Conservation (phyloP, 2,888 invertebrate species). For the Chymomyza fuscimana region DNA sequence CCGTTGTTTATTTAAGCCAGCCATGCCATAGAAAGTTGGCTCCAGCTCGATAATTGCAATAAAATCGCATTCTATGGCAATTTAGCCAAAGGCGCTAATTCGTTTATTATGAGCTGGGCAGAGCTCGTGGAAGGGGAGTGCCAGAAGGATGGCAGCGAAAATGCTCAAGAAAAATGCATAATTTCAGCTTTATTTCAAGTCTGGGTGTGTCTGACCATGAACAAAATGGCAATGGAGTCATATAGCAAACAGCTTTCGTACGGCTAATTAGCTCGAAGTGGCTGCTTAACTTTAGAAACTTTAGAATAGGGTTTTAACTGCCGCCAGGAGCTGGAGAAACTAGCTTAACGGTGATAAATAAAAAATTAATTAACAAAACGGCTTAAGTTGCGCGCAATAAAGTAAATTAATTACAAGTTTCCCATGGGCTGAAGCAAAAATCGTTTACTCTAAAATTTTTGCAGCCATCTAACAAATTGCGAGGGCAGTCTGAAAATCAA, state of each 20-base stretch:
- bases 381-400: constrained; percentile 78
- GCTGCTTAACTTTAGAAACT: neutral
- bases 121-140: neutral
- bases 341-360: constrained; percentile 22
- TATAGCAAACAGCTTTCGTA: neutral
- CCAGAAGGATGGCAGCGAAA: constrained; percentile 51
- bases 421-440: too few relatives aligned
- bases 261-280: neutral
- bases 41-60: constrained; percentile 68
- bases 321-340: neutral
- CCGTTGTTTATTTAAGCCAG: constrained; percentile 63
- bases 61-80: constrained; percentile 66
- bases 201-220: constrained; percentile 11
- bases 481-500: too few relatives aligned
- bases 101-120: constrained; percentile 58
- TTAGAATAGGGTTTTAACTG: neutral
- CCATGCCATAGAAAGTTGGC: constrained; percentile 47
- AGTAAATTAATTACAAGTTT: constrained; percentile 6
- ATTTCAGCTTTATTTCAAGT: constrained; percentile 44
- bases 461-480: too few relatives aligned
- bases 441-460: too few relatives aligned
- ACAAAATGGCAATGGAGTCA: neutral
- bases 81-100: constrained; percentile 72
- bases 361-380: constrained; percentile 79
- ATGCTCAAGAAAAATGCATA: constrained; percentile 59